These are phyloP conservation scores for Platichthys flesus DNA, from an alignment of 2,113 vertebrate species.

Conservation along the genomic window DNA sequence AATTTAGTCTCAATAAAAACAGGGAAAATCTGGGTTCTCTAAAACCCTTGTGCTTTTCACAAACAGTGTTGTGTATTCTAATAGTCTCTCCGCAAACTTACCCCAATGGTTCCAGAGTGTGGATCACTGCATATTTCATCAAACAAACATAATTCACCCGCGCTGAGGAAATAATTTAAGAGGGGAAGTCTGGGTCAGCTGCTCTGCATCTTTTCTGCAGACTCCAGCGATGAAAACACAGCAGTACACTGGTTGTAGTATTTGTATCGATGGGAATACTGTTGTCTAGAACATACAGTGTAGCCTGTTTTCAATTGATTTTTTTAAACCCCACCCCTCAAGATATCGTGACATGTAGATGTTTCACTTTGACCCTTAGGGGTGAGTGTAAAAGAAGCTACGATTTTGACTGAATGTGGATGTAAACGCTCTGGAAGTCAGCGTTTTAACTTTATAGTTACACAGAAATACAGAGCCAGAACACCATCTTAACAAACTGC, in stretches of 20 bases:
- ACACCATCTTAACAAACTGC: not conserved
- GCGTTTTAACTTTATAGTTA: not conserved
- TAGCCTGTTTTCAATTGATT: not conserved
- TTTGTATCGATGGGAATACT: not conserved
- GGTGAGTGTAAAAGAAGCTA: not conserved
- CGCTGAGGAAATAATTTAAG: slow-evolving; percentile 55
- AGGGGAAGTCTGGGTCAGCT: slow-evolving; percentile 15
- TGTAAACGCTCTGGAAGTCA: not conserved
- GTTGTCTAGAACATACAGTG: not conserved
- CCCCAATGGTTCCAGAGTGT: slow-evolving; percentile 39
- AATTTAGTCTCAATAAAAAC: no score
- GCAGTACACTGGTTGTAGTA: not conserved
- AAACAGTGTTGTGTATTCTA: slow-evolving; percentile 20
- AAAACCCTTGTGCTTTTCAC: not conserved
- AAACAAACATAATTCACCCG: slow-evolving; percentile 45
- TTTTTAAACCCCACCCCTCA: not conserved
- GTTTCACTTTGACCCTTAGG: not conserved
- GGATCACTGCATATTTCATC: slow-evolving; percentile 58
- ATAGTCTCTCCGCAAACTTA: slow-evolving; percentile 3
- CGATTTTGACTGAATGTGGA: not conserved
- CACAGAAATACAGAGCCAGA: not conserved
- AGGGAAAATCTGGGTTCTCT: no score
- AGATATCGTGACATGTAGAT: not conserved
- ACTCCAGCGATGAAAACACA: not conserved
- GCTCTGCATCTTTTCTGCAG: slow-evolving; percentile 6